Evolutionary conservation across 2,888 invertebrate species (phyloP), one percentile per base, ranked within the genome.

Genomic region (Papilio demoleus): DNA sequence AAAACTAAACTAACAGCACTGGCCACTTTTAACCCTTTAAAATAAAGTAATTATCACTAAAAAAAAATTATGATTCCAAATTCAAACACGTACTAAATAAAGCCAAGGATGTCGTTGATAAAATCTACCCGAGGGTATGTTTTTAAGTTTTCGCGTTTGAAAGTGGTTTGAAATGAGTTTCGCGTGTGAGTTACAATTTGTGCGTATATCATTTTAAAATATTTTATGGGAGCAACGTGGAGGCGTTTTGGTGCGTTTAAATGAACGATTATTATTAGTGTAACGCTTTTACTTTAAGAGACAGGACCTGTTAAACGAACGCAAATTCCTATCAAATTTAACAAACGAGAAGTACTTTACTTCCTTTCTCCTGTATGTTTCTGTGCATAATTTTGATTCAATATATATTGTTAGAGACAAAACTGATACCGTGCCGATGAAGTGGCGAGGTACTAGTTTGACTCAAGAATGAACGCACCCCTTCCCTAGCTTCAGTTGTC

Each of bases 171-270:
- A 27, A 50, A 50, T 50, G n/a, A 50, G 36, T 67, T 62, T 68
- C 58, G 67, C 65, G 71, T 72, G 72, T 64, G 68, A 65, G 65
- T 72, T 42, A 70, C 71, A 72, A 72, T 72, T 68, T 72, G 72
- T 72, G 72, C 71, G 71, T 71, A 72, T 70, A 68, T 71, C 50
- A 64, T 60, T 53, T 67, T 50, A 68, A 70, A 72, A 68, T 60
- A 70, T 68, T 72, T 71, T 70, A 71, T 61, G 65, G 61, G 65
- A 66, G 65, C 70, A 70, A 64, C 71, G 63, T 70, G 70, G 67
- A 65, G 67, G 67, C 71, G 70, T 70, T 70, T 59, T 38, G 63
- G 58, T 64, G 70, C 68, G 70, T 72, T 61, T 61, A 70, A 70
- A 70, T 70, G 71, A 70, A 72, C 67, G 65, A 68, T 70, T 72